These are phyloP conservation scores for Corvus moneduloides DNA, from an alignment of 2,113 vertebrate species.

Conservation along the genomic window DNA sequence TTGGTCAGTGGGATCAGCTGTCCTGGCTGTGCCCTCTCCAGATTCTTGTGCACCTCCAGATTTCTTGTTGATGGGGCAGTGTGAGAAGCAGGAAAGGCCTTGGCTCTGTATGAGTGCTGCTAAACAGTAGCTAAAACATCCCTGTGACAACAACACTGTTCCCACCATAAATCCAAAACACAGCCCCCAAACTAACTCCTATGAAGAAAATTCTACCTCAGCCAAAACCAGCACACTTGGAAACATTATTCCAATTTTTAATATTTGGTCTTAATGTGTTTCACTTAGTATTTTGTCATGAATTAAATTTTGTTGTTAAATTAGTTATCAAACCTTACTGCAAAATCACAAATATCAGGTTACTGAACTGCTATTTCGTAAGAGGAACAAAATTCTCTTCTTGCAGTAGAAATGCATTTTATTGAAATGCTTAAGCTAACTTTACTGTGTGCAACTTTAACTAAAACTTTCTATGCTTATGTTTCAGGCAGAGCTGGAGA, in stretches of 20 bases:
- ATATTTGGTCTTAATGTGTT: not conserved
- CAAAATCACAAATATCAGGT: not conserved
- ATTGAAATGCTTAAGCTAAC: not conserved
- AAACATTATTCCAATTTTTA: not conserved
- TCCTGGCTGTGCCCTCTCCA: not conserved
- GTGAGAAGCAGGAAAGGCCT: not conserved
- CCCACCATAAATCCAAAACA: not conserved
- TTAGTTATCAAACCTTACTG: not conserved
- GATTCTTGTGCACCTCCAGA: not conserved
- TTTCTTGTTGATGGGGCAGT: not conserved
- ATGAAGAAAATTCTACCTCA: not conserved
- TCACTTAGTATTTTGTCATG: not conserved
- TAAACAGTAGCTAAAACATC: not conserved
- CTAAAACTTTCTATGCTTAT: not conserved
- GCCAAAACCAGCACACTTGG: not conserved
- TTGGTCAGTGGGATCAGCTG: not conserved
- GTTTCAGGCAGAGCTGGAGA: constrained; percentile 85
- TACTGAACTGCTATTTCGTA: not conserved
- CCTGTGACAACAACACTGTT: not conserved
- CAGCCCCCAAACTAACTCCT: not conserved
- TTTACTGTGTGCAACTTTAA: not conserved
- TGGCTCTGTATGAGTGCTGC: not conserved
- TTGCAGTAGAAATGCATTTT: not conserved
- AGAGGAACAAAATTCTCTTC: not conserved
- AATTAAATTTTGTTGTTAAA: not conserved